phyloP scores from a whole-genome alignment of 2,888 invertebrate species.

The Drosophila engyochracea region DNA sequence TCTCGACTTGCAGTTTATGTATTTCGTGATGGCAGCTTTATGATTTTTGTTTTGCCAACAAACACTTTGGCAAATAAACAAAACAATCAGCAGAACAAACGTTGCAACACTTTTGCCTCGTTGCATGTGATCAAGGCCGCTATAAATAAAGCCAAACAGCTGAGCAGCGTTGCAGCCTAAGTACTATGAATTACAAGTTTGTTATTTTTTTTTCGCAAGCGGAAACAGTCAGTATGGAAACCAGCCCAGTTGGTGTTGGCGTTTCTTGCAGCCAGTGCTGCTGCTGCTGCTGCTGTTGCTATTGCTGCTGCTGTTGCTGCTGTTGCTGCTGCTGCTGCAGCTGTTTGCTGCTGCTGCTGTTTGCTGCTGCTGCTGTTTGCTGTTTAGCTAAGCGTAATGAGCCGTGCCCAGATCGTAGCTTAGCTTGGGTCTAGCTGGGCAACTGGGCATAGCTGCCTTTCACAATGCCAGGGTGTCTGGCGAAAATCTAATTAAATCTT shows the following conservation, averaged over 20 bases:
- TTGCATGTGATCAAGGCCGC: slow-evolving; percentile 66
- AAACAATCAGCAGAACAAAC: slow-evolving; percentile 74
- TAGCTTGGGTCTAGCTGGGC: not conserved
- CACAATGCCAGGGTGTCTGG: slow-evolving; percentile 59
- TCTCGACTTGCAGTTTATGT: slow-evolving; percentile 61
- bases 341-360: accelerated
- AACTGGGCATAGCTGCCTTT: slow-evolving; percentile 50
- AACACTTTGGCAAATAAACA: slow-evolving; percentile 62
- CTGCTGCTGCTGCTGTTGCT: not conserved
- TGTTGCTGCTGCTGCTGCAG: accelerated
- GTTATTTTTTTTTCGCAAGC: slow-evolving; percentile 37
- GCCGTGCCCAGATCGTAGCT: slow-evolving; percentile 43
- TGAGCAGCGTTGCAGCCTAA: slow-evolving; percentile 49
- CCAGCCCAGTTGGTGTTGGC: slow-evolving; percentile 44
- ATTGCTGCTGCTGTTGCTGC: accelerated
- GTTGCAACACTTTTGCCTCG: slow-evolving; percentile 69
- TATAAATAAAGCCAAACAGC: slow-evolving; percentile 9
- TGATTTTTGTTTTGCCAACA: slow-evolving; percentile 58
- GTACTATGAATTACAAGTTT: slow-evolving; percentile 67
- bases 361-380: accelerated
- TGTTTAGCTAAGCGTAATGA: slow-evolving; percentile 55
- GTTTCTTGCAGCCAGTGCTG: slow-evolving; percentile 6
- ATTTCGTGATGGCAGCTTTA: slow-evolving; percentile 63
- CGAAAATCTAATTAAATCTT: slow-evolving; percentile 77
- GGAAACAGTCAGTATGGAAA: slow-evolving; percentile 68